These are phyloP conservation scores for Erebia epiphron DNA, from an alignment of 2,888 invertebrate genomes.

Conservation along the genomic window DNA sequence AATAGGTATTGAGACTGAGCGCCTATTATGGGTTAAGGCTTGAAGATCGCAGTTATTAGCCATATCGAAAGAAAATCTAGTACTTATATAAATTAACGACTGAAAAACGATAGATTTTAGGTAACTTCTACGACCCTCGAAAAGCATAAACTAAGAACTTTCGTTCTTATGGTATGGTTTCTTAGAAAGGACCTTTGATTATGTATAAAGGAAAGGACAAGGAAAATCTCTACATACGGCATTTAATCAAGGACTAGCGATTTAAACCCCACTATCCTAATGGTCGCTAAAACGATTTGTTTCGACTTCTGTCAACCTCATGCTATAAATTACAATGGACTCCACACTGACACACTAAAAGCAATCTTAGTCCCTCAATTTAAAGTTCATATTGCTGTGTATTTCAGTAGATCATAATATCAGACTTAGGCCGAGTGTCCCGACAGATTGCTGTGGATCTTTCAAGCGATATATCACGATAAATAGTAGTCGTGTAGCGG, in stretches of 20 bases:
- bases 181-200: too few species aligned
- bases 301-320: constrained; percentile 39
- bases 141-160: constrained; percentile 9
- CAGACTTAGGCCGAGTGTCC: constrained; percentile 25
- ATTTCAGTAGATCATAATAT: constrained; percentile 15
- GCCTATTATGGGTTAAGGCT: too few species aligned
- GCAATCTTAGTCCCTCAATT: not conserved
- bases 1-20: not conserved
- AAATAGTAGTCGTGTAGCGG: constrained; percentile 36
- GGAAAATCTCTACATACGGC: constrained; percentile 19
- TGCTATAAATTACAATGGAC: constrained; percentile 31
- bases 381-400: constrained; percentile 18
- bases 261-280: constrained; percentile 41
- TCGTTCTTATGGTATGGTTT: too few species aligned
- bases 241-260: constrained; percentile 38
- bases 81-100: not conserved
- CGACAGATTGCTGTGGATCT: constrained; percentile 39
- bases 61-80: too few species aligned
- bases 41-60: too few species aligned
- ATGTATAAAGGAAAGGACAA: constrained; percentile 4
- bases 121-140: not conserved
- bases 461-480: constrained; percentile 42
- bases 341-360: constrained; percentile 5
- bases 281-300: constrained; percentile 42
- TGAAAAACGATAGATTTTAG: not conserved